These are phyloP conservation scores for Troides oblongomaculatus DNA, from an alignment of 2,888 invertebrate genomes.

Conservation along the genomic window DNA sequence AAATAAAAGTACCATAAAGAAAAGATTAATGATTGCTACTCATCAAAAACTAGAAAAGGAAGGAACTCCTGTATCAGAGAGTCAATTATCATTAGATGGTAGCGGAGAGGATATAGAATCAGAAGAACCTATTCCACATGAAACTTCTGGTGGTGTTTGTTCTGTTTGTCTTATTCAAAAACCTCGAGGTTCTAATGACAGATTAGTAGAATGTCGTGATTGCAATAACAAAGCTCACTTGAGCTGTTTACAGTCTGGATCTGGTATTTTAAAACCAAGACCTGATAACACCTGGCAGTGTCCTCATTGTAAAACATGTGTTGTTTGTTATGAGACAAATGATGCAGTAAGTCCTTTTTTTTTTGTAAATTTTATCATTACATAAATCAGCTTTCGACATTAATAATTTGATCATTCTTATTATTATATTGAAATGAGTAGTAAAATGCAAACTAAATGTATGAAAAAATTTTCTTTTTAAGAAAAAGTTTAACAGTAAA, in stretches of 20 bases:
- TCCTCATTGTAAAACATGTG: constrained; percentile 93
- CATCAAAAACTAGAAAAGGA: constrained; percentile 53
- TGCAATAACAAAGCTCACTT: constrained; percentile 87
- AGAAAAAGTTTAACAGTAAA: too few relatives aligned
- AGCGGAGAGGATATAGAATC: constrained; percentile 71
- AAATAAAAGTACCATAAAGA: constrained; percentile 81
- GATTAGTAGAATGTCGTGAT: constrained; percentile 84
- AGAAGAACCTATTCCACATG: constrained; percentile 63
- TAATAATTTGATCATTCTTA: too few relatives aligned
- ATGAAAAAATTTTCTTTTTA: too few relatives aligned
- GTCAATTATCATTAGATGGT: constrained; percentile 64
- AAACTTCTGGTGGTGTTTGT: constrained; percentile 80
- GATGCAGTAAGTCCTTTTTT: constrained; percentile 81
- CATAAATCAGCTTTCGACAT: not conserved
- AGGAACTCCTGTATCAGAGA: constrained; percentile 61
- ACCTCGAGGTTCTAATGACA: constrained; percentile 80
- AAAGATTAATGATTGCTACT: constrained; percentile 60
- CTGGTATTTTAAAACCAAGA: constrained; percentile 82
- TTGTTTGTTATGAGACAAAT: constrained; percentile 88
- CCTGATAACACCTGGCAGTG: constrained; percentile 91
- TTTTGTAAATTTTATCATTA: not conserved
- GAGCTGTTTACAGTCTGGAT: constrained; percentile 84
- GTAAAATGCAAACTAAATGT: too few relatives aligned
- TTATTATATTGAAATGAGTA: too few relatives aligned
- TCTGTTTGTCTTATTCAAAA: constrained; percentile 82